Evolutionary conservation across 2,888 invertebrate genomes (phyloP), one percentile per base, ranked within the genome.

Genomic region (Lathronympha strigana): DNA sequence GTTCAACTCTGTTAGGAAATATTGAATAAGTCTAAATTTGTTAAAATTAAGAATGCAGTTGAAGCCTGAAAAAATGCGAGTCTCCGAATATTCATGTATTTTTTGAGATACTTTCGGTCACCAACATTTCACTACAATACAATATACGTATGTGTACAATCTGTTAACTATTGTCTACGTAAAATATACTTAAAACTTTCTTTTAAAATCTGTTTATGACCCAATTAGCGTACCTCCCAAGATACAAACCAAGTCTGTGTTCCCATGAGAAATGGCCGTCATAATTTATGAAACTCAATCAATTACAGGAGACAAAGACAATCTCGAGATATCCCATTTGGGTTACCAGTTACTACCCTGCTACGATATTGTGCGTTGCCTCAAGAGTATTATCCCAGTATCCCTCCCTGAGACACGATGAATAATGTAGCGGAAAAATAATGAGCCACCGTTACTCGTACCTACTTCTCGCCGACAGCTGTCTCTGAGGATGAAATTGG

Each of bases 391-490:
- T 77, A 76, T 78, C 69, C 74, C 67, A 72, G 76, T 77, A 76
- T 78, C 69, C 74, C 67, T 70, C 69, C 64, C 67, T 61, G 61
- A 72, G 73, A 73, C 77, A 73, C 72, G 61, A 73, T 81, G 79
- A 81, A 81, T 80, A 78, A 81, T 79, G 79, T 79, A 77, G 77
- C 70, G 74, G 72, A 76, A 77, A 81, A 81, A 80, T 81, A 80
- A 81, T 79, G 78, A 81, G 77, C 67, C 68, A 68, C 67, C 61
- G 74, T 70, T 66, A 53, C 64, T 60, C 51, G 64, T 64, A 60
- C 64, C 61, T 66, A 57, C 74, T 72, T 62, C 66, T 63, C 43
- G 68, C 21, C 69, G 75, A 78, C 77, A 75, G 79, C 76, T 81
- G 79, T 77, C 75, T 72, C 67, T 49, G 31, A 57, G 64, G 66